Conservation (phyloP, 2,888 invertebrate species). For the Hydroisotoma schaefferi region DNA sequence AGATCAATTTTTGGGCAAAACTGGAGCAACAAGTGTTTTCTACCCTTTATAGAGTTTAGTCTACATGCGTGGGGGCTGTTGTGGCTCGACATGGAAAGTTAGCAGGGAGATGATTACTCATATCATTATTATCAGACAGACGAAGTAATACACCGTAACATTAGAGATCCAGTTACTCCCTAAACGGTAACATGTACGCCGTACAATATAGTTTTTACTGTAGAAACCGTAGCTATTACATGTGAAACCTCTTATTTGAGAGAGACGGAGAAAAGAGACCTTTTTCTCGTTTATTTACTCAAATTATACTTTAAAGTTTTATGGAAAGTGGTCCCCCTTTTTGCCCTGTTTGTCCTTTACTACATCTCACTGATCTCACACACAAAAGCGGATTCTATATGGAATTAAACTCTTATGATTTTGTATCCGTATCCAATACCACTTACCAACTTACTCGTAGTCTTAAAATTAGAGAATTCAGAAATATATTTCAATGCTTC, state of each 20-base stretch:
- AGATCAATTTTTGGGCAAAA: neutral
- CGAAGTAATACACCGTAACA: neutral
- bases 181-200: no score
- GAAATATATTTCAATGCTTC: no score
- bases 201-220: no score
- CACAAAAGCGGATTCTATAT: no score
- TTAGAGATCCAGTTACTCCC: neutral
- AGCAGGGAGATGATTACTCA: neutral
- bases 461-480: no score
- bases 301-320: neutral
- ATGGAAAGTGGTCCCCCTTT: slow-evolving; percentile 1
- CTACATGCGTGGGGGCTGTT: neutral
- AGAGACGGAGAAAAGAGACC: neutral
- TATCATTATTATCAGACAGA: neutral
- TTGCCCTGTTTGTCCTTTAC: no score
- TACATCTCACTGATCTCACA: no score
- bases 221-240: no score
- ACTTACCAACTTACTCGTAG: no score
- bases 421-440: no score
- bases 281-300: neutral
- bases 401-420: no score
- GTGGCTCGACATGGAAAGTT: neutral
- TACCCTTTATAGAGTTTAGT: neutral
- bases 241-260: no score
- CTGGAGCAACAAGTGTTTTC: slow-evolving; percentile 5